Percentiles rank a stretch among this genome's conserved stretches.
Conservation (phyloP, 2,888 invertebrate species). For the Deilephila porcellus region DNA sequence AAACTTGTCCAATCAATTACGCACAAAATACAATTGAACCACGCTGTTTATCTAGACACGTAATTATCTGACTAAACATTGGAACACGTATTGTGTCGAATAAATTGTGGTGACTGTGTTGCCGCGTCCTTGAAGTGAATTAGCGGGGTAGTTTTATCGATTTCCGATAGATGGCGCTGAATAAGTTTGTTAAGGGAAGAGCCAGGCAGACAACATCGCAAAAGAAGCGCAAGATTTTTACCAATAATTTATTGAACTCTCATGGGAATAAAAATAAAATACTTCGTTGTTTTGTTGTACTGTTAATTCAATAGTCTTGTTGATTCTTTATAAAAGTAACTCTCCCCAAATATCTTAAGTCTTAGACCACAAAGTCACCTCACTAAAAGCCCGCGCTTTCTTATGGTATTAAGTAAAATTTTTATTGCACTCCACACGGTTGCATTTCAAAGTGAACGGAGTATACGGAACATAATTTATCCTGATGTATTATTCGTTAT, state of each 20-base stretch:
- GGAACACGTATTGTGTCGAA: constrained; percentile 23
- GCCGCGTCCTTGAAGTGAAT: neutral
- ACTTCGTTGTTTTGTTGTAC: too few species aligned
- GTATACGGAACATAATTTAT: neutral
- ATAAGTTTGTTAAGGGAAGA: neutral
- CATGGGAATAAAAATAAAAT: too few species aligned
- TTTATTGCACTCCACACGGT: constrained; percentile 14
- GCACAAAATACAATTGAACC: constrained; percentile 3
- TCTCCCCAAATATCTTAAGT: neutral
- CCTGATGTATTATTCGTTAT: neutral
- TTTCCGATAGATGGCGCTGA: constrained; percentile 14
- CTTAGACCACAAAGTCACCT: constrained; percentile 32
- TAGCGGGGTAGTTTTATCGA: constrained; percentile 22
- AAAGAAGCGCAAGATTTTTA: too few species aligned
- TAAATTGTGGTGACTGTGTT: neutral
- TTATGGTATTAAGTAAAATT: constrained; percentile 38
- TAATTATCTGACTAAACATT: constrained; percentile 18
- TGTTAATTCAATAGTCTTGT: too few species aligned
- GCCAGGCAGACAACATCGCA: neutral
- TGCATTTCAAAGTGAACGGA: neutral
- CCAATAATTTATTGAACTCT: too few species aligned
- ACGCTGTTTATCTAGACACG: constrained; percentile 16
- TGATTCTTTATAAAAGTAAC: too few species aligned
- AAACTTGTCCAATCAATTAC: constrained; percentile 14
- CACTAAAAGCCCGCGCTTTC: constrained; percentile 41